Evolutionary conservation across 2,797 vertebrate genomes (phyloP), one percentile per base, ranked within the genome.

Genomic region (Propithecus perrieri): DNA sequence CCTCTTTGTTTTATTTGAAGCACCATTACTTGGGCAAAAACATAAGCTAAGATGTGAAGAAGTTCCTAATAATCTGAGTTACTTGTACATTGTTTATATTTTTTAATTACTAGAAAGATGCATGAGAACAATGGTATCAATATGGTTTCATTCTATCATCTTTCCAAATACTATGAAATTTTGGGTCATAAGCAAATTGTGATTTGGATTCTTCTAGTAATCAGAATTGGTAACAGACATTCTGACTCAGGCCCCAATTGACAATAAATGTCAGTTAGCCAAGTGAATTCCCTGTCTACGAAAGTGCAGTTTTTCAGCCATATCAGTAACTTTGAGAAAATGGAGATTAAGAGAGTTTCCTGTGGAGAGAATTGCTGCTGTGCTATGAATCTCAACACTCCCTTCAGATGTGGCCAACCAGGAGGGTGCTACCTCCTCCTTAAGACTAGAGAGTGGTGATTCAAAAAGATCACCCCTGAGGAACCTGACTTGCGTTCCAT

Each of bases 151-250:
- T 41, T 48, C 59, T 72, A 24, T 61, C 15, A 35, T 72, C 43
- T 94, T 75, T 74, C 26, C 26, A 90, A 71, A 91, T 78, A 85
- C 28, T 48, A 65, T 71, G 11, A 88, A 78, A 75, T 30, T 61
- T 87, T 11, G 4, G 28, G 6, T 79, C 4, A 24, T 26, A 28
- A 92, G 8, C 1, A 92, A 94, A 61, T 88, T 33, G 22, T 57
- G 6, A 79, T 80, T 76, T 80, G 17, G 8, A 71, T 92, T 80
- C 12, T 80, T 63, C 57, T 41, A 33, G 14, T 53, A 87, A 53
- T 74, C 33, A 65, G 50, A 85, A 74, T 8, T 53, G 46, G 41
- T 74, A 7, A 63, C 8, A 46, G 61, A 92, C n/a, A 57, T 59
- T 53, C 41, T 69, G 5, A 78, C 4, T 67, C 22, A 67, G 20